phyloP scores from a whole-genome alignment of 2,888 invertebrate species.

The Tetropium fuscum region DNA sequence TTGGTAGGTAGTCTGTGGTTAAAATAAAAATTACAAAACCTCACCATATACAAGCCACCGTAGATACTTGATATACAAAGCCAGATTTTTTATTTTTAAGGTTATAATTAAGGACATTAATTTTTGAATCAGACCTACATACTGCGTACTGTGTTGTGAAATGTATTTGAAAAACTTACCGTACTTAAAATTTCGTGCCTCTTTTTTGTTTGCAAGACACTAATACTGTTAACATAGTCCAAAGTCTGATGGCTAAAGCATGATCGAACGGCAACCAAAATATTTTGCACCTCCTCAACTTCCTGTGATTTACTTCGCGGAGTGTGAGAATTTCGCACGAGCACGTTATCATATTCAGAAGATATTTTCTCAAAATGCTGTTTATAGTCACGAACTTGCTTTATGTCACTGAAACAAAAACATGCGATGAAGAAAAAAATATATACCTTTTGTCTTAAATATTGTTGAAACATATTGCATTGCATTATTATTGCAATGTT shows the following conservation, averaged over 20 bases:
- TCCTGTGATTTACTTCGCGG: conserved; percentile 84
- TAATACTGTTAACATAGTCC: conserved; percentile 93
- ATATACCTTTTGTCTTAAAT: too few relatives aligned
- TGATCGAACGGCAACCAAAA: conserved; percentile 90
- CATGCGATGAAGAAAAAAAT: too few relatives aligned
- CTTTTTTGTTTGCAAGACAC: conserved; percentile 89
- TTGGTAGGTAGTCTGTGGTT: too few relatives aligned
- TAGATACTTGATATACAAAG: too few relatives aligned
- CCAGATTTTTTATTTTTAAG: too few relatives aligned
- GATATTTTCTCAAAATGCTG: conserved; percentile 95
- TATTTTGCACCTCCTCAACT: conserved; percentile 89
- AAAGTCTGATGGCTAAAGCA: conserved; percentile 96
- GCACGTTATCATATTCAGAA: conserved; percentile 87
- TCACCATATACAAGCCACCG: too few relatives aligned
- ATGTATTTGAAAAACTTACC: conserved; percentile 78
- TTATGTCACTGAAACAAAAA: conserved; percentile 80
- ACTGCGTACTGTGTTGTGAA: too few relatives aligned
- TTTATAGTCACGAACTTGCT: conserved; percentile 90
- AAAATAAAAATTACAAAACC: too few relatives aligned
- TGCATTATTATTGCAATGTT: too few relatives aligned
- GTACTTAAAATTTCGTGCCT: conserved; percentile 93
- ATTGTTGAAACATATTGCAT: too few relatives aligned
- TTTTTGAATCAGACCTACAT: too few relatives aligned
- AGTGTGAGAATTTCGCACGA: conserved; percentile 89
- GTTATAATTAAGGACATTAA: too few relatives aligned